These are phyloP conservation scores for Peromyscus nudipes DNA, from an alignment of 2,797 vertebrate species.

Conservation along the genomic window DNA sequence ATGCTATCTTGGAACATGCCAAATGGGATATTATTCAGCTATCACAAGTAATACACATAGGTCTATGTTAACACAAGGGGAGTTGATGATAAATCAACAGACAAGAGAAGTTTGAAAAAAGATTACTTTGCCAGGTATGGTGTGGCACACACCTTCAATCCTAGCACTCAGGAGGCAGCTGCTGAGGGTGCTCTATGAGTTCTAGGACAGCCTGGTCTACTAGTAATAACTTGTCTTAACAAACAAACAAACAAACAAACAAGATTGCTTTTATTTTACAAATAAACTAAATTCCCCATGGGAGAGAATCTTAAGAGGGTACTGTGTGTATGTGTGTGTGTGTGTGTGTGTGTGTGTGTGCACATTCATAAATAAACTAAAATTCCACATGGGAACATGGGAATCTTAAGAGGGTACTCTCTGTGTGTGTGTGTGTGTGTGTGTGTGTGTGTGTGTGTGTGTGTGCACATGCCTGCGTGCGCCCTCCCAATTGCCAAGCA, in stretches of 20 bases:
- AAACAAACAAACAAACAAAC: neutral
- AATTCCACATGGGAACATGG: neutral
- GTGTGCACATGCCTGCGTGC: neutral
- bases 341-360: neutral
- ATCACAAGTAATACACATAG: neutral
- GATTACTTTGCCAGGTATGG: neutral
- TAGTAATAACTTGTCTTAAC: neutral
- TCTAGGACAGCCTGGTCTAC: neutral
- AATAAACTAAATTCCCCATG: conserved; percentile 34
- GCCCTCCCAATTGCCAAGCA: too few species aligned
- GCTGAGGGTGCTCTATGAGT: neutral
- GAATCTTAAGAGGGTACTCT: neutral
- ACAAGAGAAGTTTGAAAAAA: conserved; percentile 5
- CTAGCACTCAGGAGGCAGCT: neutral
- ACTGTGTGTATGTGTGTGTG: neutral
- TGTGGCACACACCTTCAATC: neutral
- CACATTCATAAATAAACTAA: neutral
- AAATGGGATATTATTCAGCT: neutral
- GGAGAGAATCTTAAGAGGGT: neutral
- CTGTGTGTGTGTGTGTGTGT: neutral
- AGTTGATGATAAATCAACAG: neutral
- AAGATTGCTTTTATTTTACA: neutral
- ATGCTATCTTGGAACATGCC: conserved; percentile 8
- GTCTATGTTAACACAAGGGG: conserved; percentile 31
- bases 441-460: neutral